phyloP scores from a whole-genome alignment of 2,888 invertebrate genomes.

The Oasisia sp. region DNA sequence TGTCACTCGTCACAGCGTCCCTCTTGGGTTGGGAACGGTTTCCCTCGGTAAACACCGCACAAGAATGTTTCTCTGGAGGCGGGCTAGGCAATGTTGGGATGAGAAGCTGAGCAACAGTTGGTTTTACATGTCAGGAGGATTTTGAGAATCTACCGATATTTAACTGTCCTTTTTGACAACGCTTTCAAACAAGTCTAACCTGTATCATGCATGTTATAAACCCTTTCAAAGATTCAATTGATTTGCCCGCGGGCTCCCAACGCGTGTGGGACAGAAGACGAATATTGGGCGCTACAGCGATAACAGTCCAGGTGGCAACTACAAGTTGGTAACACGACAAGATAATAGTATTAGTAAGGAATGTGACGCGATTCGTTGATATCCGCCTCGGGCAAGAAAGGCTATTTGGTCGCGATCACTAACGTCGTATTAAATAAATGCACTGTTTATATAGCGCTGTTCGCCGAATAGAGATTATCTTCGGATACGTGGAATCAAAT shows the following conservation, averaged over 20 bases:
- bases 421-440: constrained; percentile 17
- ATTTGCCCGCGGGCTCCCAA: not conserved
- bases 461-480: not conserved
- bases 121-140: not conserved
- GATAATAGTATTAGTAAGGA: too few species aligned
- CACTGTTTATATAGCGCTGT: not conserved
- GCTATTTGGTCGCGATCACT: constrained; percentile 1
- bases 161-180: not conserved
- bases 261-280: not conserved
- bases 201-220: not conserved
- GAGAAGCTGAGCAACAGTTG: not conserved
- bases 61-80: not conserved
- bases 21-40: not conserved
- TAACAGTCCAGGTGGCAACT: too few species aligned
- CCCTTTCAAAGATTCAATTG: not conserved
- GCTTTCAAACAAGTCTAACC: not conserved
- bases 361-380: too few species aligned
- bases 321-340: too few species aligned
- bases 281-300: too few species aligned
- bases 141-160: not conserved
- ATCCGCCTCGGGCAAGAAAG: not conserved
- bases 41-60: not conserved
- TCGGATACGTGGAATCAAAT: not conserved
- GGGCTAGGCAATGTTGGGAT: not conserved
- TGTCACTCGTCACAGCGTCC: not conserved